phyloP scores from a whole-genome alignment of 2,888 invertebrate genomes.

The Pseudeuparius sepicola region DNA sequence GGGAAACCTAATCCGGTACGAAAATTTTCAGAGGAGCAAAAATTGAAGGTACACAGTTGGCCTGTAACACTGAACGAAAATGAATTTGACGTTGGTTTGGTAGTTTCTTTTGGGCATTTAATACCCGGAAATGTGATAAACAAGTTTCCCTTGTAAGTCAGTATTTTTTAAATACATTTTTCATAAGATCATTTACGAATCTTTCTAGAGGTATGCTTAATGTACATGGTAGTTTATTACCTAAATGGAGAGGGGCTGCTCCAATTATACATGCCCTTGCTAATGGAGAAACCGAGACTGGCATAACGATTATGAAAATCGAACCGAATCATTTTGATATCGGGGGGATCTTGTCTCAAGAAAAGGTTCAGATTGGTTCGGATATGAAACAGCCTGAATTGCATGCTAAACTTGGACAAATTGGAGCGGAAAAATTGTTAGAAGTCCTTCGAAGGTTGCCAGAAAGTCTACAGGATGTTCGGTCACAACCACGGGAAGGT shows the following conservation, averaged over 20 bases:
- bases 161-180: constrained; percentile 5
- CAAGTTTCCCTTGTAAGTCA: constrained; percentile 70
- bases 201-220: constrained; percentile 79
- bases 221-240: constrained; percentile 86
- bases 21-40: constrained; percentile 54
- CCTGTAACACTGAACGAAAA: constrained; percentile 32
- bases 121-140: constrained; percentile 68
- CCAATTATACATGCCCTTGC: constrained; percentile 81
- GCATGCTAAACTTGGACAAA: constrained; percentile 49
- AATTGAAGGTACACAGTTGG: constrained; percentile 46
- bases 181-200: too few species aligned
- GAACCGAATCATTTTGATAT: constrained; percentile 72
- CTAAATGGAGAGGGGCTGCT: constrained; percentile 88
- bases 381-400: constrained; percentile 57
- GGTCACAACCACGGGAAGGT: constrained; percentile 49
- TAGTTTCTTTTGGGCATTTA: constrained; percentile 89
- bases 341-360: constrained; percentile 58
- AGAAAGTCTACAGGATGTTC: constrained; percentile 45
- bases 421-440: constrained; percentile 59
- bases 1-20: constrained; percentile 54
- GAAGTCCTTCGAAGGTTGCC: constrained; percentile 53
- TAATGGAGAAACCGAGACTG: constrained; percentile 70
- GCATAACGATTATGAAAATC: constrained; percentile 82
- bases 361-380: constrained; percentile 43
- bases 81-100: constrained; percentile 74